phyloP scores from a whole-genome alignment of 1,140 invertebrate species.

The Hycleus phaleratus region DNA sequence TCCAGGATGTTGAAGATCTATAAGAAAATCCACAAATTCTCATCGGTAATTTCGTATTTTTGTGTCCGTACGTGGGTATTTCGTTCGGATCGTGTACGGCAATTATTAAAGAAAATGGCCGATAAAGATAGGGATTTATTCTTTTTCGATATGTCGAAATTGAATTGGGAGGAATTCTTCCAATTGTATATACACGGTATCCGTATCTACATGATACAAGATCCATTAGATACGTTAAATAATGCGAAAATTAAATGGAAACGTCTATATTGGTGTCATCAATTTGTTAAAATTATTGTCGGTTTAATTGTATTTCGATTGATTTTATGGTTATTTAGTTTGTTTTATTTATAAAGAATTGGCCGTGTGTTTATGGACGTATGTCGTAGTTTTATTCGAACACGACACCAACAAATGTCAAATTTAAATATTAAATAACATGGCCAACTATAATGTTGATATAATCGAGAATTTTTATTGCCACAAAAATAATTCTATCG shows the following conservation, averaged over 20 bases:
- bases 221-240: constrained; percentile 56
- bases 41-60: constrained; percentile 64
- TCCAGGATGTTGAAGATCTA: constrained; percentile 65
- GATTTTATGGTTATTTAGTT: constrained; percentile 3
- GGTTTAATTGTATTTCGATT: constrained; percentile 13
- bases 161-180: constrained; percentile 64
- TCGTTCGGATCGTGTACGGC: constrained; percentile 53
- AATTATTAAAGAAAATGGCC: constrained; percentile 49
- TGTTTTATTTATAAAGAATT: no score
- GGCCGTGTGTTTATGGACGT: no score
- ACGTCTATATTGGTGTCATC: constrained; percentile 46
- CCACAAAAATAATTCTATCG: no score
- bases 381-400: no score
- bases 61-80: constrained; percentile 63
- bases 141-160: constrained; percentile 56
- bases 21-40: constrained; percentile 66
- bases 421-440: no score
- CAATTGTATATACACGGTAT: constrained; percentile 56
- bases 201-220: constrained; percentile 62
- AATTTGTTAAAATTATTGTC: constrained; percentile 40
- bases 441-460: no score
- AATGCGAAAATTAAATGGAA: constrained; percentile 49
- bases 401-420: no score
- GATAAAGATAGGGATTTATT: constrained; percentile 55
- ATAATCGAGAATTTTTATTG: no score